Evolutionary conservation across 2,113 vertebrate species (phyloP), one percentile per base, ranked within the genome.

Genomic region (Ahaetulla prasina): DNA sequence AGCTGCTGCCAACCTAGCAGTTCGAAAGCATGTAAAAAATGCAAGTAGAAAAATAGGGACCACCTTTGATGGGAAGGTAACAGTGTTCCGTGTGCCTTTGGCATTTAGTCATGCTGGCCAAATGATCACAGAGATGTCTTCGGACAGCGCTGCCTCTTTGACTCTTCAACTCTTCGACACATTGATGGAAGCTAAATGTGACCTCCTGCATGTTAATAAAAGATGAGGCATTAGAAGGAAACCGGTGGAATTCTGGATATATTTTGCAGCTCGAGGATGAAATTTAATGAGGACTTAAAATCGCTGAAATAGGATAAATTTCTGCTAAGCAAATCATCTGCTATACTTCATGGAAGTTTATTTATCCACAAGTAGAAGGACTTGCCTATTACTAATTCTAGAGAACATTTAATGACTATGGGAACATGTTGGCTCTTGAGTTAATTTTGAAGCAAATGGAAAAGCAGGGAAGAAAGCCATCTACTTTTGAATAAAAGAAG

Each of bases 241-340:
- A 86, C 74, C 12, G 53, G 10, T 35, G 0, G 0, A 0, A 92
- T 92, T 92, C 89, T 91, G 92, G 85, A 93, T 85, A 89, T 88
- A 74, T 94, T 89, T 45, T 95, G 57, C 60, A 63, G 30, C 50
- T 30, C 4, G 14, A 27, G 25, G 27, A 68, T 74, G 88, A 88
- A 57, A 86, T 57, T 92, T 92, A 89, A 85, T 92, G 30, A 91
- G 88, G 88, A 87, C 60, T 50, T 94, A 92, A 89, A 93, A 91
- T 60, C 91, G 85, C 22, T 54, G 89, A 95, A 92, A 92, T 92
- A 60, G n/a, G 27, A 85, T 91, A 27, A 93, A 94, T 39, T 94
- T 49, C 39, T 57, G 30, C 63, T 87, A 94, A 91, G 30, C 23
- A 88, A 91, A 88, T 88, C 85, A 80, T 68, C 91, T 85, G 35